These are phyloP conservation scores for Megalops cyprinoides DNA, from an alignment of 2,797 vertebrate genomes.

Conservation along the genomic window DNA sequence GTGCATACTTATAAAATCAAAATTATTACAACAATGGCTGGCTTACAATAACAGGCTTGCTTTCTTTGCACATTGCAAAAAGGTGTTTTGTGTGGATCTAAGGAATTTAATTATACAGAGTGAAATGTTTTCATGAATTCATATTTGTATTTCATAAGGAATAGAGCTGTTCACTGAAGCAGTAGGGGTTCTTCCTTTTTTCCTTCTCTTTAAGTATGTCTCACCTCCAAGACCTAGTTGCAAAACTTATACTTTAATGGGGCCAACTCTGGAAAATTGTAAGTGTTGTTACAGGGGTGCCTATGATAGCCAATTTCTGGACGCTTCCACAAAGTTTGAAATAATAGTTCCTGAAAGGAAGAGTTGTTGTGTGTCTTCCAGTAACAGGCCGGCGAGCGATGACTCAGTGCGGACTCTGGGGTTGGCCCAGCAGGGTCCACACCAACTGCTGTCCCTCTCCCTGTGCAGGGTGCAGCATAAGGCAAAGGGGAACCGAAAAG, in stretches of 20 bases:
- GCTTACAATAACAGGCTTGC: neutral
- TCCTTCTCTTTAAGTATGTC: neutral
- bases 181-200: slow-evolving; percentile 3
- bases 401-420: slow-evolving; percentile 46
- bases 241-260: neutral
- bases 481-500: slow-evolving; percentile 64
- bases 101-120: neutral
- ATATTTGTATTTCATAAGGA: neutral
- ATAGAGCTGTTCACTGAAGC: neutral
- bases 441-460: slow-evolving; percentile 4
- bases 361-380: slow-evolving; percentile 26
- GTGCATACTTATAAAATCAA: too few species aligned
- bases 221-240: neutral
- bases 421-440: slow-evolving; percentile 23
- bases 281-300: neutral
- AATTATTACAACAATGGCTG: neutral
- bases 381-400: slow-evolving; percentile 26
- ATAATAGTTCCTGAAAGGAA: slow-evolving; percentile 28
- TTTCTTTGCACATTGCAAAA: neutral
- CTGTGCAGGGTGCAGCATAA: slow-evolving; percentile 31
- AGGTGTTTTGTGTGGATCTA: neutral
- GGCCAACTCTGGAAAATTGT: neutral
- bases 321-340: neutral
- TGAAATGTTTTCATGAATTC: neutral
- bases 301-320: neutral